Evolutionary conservation across 64 coral and sea anemone genomes (phyloP).

Genomic region (Dendronephthya gigantea): DNA sequence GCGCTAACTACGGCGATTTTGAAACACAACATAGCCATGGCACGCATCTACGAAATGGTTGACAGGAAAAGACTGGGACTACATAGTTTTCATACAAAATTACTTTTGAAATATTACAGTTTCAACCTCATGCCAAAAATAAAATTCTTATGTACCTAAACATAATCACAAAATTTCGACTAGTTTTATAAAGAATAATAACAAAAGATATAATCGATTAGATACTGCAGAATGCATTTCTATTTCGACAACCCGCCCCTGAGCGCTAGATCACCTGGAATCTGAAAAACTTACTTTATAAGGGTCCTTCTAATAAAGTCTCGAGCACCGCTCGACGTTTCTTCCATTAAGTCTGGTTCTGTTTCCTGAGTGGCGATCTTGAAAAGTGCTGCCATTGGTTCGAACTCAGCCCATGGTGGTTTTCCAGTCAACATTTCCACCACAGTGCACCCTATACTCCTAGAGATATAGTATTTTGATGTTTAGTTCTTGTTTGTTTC

Average conservation of each 20-base stretch:
- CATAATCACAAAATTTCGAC: too few species aligned
- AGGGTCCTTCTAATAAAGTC: conserved; percentile 71
- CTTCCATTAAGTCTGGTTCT: conserved; percentile 54
- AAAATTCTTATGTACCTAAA: too few species aligned
- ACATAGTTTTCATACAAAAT: too few species aligned
- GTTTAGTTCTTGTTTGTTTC: not conserved
- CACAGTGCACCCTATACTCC: conserved; percentile 94
- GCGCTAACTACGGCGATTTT: not conserved
- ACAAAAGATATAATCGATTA: too few species aligned
- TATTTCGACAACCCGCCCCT: too few species aligned
- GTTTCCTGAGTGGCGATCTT: conserved; percentile 91
- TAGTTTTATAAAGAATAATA: too few species aligned
- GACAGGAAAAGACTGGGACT: too few species aligned
- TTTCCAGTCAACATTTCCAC: conserved; percentile 94
- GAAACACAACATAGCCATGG: too few species aligned
- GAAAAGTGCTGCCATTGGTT: conserved; percentile 96
- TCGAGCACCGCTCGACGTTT: conserved; percentile 48
- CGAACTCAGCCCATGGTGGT: conserved; percentile 87
- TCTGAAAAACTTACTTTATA: conserved; percentile 40
- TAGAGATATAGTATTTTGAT: not conserved
- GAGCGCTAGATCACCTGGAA: not conserved
- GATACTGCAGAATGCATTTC: too few species aligned
- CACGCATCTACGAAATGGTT: too few species aligned
- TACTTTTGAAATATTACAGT: too few species aligned
- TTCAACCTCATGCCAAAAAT: too few species aligned